These are phyloP conservation scores for Sympetrum striolatum DNA, from an alignment of 2,888 invertebrate species.

Conservation along the genomic window DNA sequence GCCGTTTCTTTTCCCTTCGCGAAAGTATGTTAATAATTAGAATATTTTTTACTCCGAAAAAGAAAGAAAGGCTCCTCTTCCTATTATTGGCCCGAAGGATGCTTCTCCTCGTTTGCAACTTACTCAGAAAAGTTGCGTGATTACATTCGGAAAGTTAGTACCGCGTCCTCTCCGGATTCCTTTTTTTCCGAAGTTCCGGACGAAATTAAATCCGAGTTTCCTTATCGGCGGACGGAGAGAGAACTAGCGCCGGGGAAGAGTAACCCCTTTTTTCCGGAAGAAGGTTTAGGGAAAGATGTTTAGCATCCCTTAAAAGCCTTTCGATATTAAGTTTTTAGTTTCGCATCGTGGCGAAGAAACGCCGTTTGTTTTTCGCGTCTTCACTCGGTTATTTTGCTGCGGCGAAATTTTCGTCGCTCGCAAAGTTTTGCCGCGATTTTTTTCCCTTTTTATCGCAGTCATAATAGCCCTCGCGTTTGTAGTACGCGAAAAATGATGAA, in stretches of 20 bases:
- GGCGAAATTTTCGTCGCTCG: background rate
- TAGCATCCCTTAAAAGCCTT: background rate
- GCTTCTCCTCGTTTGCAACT: background rate
- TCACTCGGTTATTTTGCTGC: background rate
- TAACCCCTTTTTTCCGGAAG: background rate
- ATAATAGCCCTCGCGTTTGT: no score
- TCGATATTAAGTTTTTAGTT: background rate
- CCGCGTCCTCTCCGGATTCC: background rate
- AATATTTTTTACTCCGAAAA: background rate
- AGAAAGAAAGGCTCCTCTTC: background rate
- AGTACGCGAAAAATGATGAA: no score
- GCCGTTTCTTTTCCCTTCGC: background rate
- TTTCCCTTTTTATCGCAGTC: no score
- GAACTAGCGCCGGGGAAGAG: background rate
- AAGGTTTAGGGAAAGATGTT: background rate
- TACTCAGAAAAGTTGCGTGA: background rate
- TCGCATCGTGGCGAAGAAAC: background rate
- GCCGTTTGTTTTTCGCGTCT: background rate
- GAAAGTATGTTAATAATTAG: background rate
- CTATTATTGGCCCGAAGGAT: background rate
- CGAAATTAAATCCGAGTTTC: background rate
- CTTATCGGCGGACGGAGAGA: background rate
- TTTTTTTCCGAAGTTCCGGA: background rate
- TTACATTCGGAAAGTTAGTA: background rate
- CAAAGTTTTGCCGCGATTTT: no score